These are phyloP conservation scores for Corydoras sp. DNA, from an alignment of 2,113 vertebrate species.

Conservation along the genomic window DNA sequence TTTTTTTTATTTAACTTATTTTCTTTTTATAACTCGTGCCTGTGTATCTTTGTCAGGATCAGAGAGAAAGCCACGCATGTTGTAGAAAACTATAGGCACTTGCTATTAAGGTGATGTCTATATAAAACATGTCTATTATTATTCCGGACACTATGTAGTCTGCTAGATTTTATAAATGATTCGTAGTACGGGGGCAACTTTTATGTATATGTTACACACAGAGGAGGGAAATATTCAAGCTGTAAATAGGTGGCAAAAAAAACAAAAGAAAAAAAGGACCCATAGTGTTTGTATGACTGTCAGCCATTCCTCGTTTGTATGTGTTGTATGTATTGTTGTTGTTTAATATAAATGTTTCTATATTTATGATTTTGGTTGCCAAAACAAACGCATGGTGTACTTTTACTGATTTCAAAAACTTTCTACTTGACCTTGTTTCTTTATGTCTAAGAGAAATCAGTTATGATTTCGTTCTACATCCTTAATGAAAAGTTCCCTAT, in stretches of 20 bases:
- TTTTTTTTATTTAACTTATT: slow-evolving; percentile 76
- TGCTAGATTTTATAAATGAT: slow-evolving; percentile 99
- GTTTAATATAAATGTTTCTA: slow-evolving; percentile 98
- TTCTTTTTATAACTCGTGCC: slow-evolving; percentile 85
- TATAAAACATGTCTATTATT: slow-evolving; percentile 84
- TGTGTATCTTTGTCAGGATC: slow-evolving; percentile 84
- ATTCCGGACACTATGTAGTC: slow-evolving; percentile 99
- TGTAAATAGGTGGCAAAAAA: slow-evolving; percentile 70
- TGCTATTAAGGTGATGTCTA: slow-evolving; percentile 98
- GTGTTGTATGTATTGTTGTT: slow-evolving; percentile 99
- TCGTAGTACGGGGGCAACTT: slow-evolving; percentile 89
- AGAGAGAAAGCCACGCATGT: slow-evolving; percentile 79
- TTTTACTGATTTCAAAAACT: slow-evolving; percentile 81
- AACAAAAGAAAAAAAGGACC: slow-evolving; percentile 81
- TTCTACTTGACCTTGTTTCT: slow-evolving; percentile 76
- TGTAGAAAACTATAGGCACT: slow-evolving; percentile 89
- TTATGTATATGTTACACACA: slow-evolving; percentile 84
- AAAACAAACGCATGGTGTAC: slow-evolving; percentile 91
- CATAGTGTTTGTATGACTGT: slow-evolving; percentile 96
- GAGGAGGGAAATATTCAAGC: slow-evolving; percentile 72
- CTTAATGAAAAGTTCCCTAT: slow-evolving; percentile 55
- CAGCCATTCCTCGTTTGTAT: slow-evolving; percentile 98
- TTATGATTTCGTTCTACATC: slow-evolving; percentile 68
- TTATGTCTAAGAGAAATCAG: slow-evolving; percentile 76
- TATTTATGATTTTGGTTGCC: slow-evolving; percentile 94